phyloP scores from a whole-genome alignment of 2,797 vertebrate species.

The Corythornis leucogaster region DNA sequence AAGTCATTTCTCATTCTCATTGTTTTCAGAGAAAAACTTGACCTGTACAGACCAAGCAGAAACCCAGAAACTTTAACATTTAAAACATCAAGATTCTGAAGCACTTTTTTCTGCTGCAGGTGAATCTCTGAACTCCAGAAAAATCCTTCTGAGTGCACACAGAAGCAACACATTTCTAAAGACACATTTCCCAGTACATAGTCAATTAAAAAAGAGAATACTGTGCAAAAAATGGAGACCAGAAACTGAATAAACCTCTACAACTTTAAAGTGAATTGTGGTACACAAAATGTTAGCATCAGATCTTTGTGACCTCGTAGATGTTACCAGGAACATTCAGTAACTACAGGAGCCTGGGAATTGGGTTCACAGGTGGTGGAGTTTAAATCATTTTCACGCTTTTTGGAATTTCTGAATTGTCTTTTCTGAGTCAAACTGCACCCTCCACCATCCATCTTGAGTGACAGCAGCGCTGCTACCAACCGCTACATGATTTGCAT shows the following conservation, averaged over 20 bases:
- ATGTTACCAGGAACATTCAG: not conserved
- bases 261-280: not conserved
- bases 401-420: not conserved
- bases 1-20: not conserved
- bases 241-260: not conserved
- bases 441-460: not conserved
- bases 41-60: not conserved
- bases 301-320: not conserved
- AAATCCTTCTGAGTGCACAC: not conserved
- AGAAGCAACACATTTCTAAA: not conserved
- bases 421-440: constrained; percentile 9
- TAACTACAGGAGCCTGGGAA: not conserved
- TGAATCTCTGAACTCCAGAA: not conserved
- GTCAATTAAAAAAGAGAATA: not conserved
- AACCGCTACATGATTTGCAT: constrained; percentile 35
- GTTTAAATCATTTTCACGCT: not conserved
- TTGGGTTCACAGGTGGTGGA: not conserved
- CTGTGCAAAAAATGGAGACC: not conserved
- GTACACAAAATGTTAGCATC: not conserved
- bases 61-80: not conserved
- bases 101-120: not conserved
- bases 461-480: constrained; percentile 5
- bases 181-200: not conserved
- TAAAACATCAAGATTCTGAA: not conserved
- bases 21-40: not conserved